Percentiles rank a stretch among this genome's conserved stretches.
phyloP scores from a whole-genome alignment of 2,113 vertebrate species.

The Guaruba guarouba region DNA sequence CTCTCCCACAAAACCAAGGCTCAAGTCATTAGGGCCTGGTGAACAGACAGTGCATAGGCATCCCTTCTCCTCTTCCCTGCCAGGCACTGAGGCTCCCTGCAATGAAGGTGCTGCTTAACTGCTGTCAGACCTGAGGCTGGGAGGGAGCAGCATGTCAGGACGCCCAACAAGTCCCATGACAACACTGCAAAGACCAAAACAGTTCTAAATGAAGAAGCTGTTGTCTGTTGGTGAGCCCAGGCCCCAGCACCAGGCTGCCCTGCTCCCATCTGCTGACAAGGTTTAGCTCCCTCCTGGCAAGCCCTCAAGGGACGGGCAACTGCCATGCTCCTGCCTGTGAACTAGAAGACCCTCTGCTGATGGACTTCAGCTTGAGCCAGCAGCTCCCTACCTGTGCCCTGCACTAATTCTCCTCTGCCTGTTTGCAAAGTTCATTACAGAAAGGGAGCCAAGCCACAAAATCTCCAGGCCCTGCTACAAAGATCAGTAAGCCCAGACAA shows the following conservation, averaged over 20 bases:
- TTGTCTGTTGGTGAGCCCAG: neutral
- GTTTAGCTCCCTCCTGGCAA: neutral
- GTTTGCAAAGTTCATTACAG: neutral
- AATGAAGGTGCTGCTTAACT: neutral
- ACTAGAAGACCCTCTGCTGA: neutral
- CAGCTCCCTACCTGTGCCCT: neutral
- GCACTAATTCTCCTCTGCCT: neutral
- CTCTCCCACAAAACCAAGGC: neutral
- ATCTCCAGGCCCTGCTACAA: neutral
- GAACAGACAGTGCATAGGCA: neutral
- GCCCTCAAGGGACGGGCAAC: neutral
- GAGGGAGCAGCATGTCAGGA: accelerated
- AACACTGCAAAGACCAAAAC: neutral
- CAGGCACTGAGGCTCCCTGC: neutral
- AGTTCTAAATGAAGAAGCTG: neutral
- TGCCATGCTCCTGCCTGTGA: neutral
- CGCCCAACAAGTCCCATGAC: neutral
- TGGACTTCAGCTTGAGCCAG: neutral
- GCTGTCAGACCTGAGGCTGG: neutral
- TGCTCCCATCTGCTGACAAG: accelerated
- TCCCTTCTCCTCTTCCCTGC: neutral
- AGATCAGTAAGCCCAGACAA: neutral
- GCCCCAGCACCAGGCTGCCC: neutral
- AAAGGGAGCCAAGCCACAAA: neutral
- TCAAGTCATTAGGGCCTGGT: neutral